Evolutionary conservation across 2,797 vertebrate genomes (phyloP).

Genomic region (Tachyglossus aculeatus): DNA sequence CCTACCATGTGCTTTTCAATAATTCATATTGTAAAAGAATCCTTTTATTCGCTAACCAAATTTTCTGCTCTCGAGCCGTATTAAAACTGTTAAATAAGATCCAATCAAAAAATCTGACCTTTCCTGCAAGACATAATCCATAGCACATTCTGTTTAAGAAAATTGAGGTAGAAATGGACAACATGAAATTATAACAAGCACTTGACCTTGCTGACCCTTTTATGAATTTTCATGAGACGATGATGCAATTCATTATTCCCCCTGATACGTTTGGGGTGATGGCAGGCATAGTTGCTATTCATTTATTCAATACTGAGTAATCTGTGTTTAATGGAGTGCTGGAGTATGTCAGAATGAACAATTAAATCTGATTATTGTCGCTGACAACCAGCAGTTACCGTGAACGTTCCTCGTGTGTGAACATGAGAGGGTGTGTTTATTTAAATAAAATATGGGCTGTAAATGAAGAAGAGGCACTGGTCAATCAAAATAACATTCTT

Average conservation of each 20-base stretch:
- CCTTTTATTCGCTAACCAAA: background rate
- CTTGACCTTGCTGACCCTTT: slow-evolving; percentile 56
- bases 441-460: slow-evolving; percentile 58
- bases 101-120: slow-evolving; percentile 13
- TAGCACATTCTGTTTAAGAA: slow-evolving; percentile 31
- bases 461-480: slow-evolving; percentile 36
- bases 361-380: slow-evolving; percentile 71
- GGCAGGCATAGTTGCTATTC: slow-evolving; percentile 63
- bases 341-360: slow-evolving; percentile 68
- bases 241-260: slow-evolving; percentile 63
- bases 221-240: slow-evolving; percentile 56
- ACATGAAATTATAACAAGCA: slow-evolving; percentile 37
- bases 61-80: background rate
- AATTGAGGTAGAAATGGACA: slow-evolving; percentile 47
- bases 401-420: slow-evolving; percentile 36
- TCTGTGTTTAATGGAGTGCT: slow-evolving; percentile 70
- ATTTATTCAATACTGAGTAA: slow-evolving; percentile 72
- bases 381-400: slow-evolving; percentile 62
- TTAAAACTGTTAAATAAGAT: slow-evolving; percentile 18
- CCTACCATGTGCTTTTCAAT: background rate
- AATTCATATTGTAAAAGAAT: slow-evolving; percentile 5
- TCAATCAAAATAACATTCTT: slow-evolving; percentile 35
- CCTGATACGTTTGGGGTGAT: slow-evolving; percentile 37
- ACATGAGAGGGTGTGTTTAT: slow-evolving; percentile 39
- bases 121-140: slow-evolving; percentile 25